phyloP scores from a whole-genome alignment of 2,888 invertebrate species.

The Drosophila subsilvestris region DNA sequence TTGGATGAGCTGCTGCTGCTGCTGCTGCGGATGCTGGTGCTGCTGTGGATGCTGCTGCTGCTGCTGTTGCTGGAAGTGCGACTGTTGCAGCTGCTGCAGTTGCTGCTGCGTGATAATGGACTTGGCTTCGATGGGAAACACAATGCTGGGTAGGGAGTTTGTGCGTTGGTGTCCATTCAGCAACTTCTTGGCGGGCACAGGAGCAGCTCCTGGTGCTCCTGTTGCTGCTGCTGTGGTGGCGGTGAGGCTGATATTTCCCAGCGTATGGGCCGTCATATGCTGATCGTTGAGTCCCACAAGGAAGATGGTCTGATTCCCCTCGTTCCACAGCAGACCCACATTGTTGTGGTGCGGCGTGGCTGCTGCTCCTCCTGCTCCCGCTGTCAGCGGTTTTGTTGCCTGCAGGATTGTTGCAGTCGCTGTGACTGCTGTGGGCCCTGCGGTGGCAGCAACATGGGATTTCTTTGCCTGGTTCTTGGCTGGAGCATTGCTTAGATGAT shows the following conservation, averaged over 20 bases:
- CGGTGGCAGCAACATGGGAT: slow-evolving; percentile 32
- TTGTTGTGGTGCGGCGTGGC: slow-evolving; percentile 83
- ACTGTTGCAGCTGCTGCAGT: slow-evolving; percentile 83
- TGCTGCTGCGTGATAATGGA: slow-evolving; percentile 70
- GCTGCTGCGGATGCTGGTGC: slow-evolving; percentile 70
- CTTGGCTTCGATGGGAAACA: slow-evolving; percentile 83
- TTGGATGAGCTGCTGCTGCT: slow-evolving; percentile 72
- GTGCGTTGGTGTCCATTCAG: slow-evolving; percentile 85
- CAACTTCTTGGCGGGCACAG: slow-evolving; percentile 82
- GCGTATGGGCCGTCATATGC: slow-evolving; percentile 82
- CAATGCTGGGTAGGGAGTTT: slow-evolving; percentile 87
- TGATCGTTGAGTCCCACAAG: slow-evolving; percentile 85
- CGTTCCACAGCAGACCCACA: slow-evolving; percentile 88
- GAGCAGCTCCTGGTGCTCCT: slow-evolving; percentile 57
- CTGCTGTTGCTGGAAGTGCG: slow-evolving; percentile 77
- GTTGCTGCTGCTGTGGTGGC: slow-evolving; percentile 56
- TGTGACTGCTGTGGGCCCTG: slow-evolving; percentile 61
- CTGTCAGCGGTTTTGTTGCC: slow-evolving; percentile 51
- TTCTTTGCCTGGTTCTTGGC: slow-evolving; percentile 56
- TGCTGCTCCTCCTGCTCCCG: slow-evolving; percentile 45
- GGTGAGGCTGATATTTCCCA: slow-evolving; percentile 80
- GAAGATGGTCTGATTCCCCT: slow-evolving; percentile 86
- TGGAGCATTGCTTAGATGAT: slow-evolving; percentile 56
- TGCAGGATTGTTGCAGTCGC: slow-evolving; percentile 66
- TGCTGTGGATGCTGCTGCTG: slow-evolving; percentile 62